Evolutionary conservation across 2,797 vertebrate genomes (phyloP), one percentile per base, ranked within the genome.

Genomic region (Schizothorax lantsangensis): DNA sequence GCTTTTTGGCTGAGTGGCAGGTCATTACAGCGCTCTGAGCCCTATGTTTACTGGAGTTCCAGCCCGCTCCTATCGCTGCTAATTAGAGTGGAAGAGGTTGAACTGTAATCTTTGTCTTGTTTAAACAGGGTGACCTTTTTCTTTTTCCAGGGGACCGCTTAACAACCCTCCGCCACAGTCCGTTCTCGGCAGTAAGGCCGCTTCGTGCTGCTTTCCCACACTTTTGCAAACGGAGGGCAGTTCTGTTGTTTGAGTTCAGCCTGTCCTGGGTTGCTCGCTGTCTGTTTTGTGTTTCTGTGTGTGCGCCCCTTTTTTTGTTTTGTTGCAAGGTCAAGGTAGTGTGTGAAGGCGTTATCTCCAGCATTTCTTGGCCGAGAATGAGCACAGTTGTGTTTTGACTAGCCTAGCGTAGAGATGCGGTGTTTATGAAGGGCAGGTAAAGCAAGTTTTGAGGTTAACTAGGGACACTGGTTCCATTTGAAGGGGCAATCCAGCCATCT

Each of bases 191-290:
- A 87, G 88, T 84, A 91, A 92, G 93, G 93, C 93, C 91, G 90
- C 89, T 94, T 93, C 92, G 89, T 90, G 89, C 92, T 92, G 92
- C 91, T 94, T 95, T 95, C 95, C 95, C 95, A 96, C 94, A 95
- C 94, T 95, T 92, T 93, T 93, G 95, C 93, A 94, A 95, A 95
- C 92, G 86, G 90, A 88, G 91, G 91, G 90, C 89, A 79, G 92
- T 92, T 92, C 90, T 91, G 92, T 38, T 84, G 93, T 94, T 94
- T 94, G 92, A 92, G 91, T 92, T 94, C 92, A 93, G 92, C 92
- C 93, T 92, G 92, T 93, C 93, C 93, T 94, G 92, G 93, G 93
- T n/a, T 88, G 88, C 89, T 69, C 11, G 49, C 71, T 52, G 69
- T 71, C 36, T 72, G 72, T 49, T 88, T 75, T 83, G 79, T 82